Evolutionary conservation across 2,888 invertebrate species (phyloP), one percentile per base, ranked within the genome.

Genomic region (Tholera decimalis): DNA sequence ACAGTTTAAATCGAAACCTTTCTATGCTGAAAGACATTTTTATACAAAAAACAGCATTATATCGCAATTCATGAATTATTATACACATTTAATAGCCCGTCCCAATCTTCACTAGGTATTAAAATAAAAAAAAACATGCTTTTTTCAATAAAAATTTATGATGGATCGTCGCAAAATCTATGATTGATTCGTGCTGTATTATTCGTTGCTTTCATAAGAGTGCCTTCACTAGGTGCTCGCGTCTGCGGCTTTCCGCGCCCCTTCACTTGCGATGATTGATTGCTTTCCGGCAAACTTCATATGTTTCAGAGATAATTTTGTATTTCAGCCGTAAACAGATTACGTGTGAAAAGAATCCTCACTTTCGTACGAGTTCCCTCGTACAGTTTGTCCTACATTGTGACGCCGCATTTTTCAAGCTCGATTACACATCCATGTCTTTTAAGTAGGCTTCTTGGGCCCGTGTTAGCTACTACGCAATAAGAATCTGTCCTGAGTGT

Each of bases 151-250:
- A 92, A 94, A 94, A 89, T 90, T 92, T 88, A 73, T 95, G 95
- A 95, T 95, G 91, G 95, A 95, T 95, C 92, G 91, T 92, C 93
- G 86, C 89, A 88, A 93, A 93, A 93, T 94, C 94, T 93, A 95
- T 95, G 95, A 95, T 95, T 95, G 95, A 95, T 95, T 93, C 90
- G 92, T 92, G 93, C 88, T 91, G 91, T 94, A 93, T 94, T 94
- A 94, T 95, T 94, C 93, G 91, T 88, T 88, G 92, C 92, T 91
- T 92, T 91, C 89, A 89, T 90, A 92, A 93, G 93, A 92, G 93
- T 92, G 92, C 91, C 91, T 91, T 88, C 84, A 88, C 85, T 84
- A 87, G 91, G 89, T 90, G 91, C 89, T 88, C 92, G 89, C 91
- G 90, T 89, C 88, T 88, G 92, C 89, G 91, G 93, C 91, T 92